Evolutionary conservation across 2,888 invertebrate species (phyloP), one percentile per base, ranked within the genome.

Genomic region (Catocala fraxini): DNA sequence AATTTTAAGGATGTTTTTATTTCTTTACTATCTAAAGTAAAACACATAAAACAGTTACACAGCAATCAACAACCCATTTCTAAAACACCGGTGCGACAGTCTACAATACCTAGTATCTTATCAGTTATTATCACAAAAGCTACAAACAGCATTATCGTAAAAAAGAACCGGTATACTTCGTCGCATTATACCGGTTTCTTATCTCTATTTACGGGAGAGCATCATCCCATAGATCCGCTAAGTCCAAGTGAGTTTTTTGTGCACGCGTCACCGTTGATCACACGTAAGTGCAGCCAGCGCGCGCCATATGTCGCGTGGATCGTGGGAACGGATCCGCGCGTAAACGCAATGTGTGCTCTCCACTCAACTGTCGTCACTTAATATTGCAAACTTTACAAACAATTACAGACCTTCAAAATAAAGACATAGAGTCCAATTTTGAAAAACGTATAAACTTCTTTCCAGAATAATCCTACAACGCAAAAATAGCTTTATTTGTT

Each of bases 251-350:
- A 83, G 80, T 88, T 91, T 91, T 93, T 93, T 93, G 90, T 92
- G 75, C 92, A 92, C 93, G 92, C 90, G 92, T 91, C 92, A 88
- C 89, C 88, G 90, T 89, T 88, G 89, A 86, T 86, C 88, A 85
- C 85, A 88, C 86, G 87, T 88, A 85, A 87, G 87, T 86, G 89
- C 87, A 83, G 82, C 84, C 83, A 83, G 88, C 92, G 87, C 91
- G 92, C 89, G 93, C 92, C 93, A 94, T 92, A 92, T 94, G 93
- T 89, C 93, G 91, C 90, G 86, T 87, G 88, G 86, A 90, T 85
- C 93, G 93, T 94, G 93, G 92, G 93, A 94, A 93, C 88, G 89
- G 85, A 88, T 88, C 89, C 83, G 66, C 79, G 80, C 81, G 82
- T 81, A 84, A 86, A 87, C 90, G 90, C 91, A 93, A 93, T 91